A percentile compares a stretch with the other conserved stretches of the same genome.
phyloP scores from a whole-genome alignment of 2,113 vertebrate species.

The Tragulus kanchil region DNA sequence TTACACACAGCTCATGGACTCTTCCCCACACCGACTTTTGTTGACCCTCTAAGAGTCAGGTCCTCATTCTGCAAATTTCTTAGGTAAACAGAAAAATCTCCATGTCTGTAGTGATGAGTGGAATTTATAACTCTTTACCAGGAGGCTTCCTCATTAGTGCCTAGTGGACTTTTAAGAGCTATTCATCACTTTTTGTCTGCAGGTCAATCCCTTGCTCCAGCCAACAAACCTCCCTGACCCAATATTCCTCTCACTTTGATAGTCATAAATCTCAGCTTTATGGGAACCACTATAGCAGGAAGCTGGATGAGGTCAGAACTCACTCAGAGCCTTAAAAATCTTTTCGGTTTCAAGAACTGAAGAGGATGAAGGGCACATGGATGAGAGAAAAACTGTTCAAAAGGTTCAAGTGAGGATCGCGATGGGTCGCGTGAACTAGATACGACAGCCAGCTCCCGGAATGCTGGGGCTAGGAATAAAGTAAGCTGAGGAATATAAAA shows the following conservation, averaged over 20 bases:
- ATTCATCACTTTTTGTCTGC: not conserved
- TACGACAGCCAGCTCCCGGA: not conserved
- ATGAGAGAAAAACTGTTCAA: not conserved
- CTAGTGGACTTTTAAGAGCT: not conserved
- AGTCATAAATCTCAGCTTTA: not conserved
- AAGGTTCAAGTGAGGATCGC: not conserved
- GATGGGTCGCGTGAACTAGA: not conserved
- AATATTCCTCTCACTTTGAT: not conserved
- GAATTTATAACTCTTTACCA: not conserved
- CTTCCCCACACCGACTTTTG: not conserved
- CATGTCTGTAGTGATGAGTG: not conserved
- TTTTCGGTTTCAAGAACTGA: conserved; percentile 27
- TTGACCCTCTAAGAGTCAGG: not conserved
- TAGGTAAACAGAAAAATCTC: not conserved
- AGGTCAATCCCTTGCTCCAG: not conserved
- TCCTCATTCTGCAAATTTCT: not conserved
- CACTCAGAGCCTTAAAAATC: not conserved
- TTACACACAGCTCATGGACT: not conserved
- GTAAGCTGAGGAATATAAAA: not conserved
- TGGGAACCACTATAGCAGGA: not conserved
- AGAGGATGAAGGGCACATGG: not conserved
- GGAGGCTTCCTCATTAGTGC: not conserved
- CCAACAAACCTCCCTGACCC: not conserved
- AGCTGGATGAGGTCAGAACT: not conserved
- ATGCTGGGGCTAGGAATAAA: not conserved